A percentile compares a stretch with the other conserved stretches of the same genome.
Evolutionary conservation across 2,888 invertebrate species (phyloP).

Genomic region (Drosophila trichaetosa): DNA sequence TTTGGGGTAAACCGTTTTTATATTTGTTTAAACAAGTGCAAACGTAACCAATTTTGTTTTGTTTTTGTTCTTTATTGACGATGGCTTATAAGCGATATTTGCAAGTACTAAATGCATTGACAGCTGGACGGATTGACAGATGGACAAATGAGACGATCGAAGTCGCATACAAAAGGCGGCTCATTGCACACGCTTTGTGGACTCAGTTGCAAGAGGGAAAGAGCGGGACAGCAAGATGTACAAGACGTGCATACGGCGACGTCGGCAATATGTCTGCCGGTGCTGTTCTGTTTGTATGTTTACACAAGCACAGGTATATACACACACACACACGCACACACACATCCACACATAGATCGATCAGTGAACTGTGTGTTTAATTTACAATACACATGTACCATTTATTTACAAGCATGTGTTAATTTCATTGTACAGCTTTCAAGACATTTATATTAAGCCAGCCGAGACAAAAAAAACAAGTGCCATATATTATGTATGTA

Average conservation of each 20-base stretch:
- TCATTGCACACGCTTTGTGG: constrained; percentile 68
- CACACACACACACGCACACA: constrained; percentile 1
- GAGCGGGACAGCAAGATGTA: not conserved
- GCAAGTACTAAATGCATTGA: constrained; percentile 62
- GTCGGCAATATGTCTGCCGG: constrained; percentile 66
- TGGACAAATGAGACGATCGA: constrained; percentile 61
- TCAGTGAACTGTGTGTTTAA: constrained; percentile 67
- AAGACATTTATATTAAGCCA: constrained; percentile 54
- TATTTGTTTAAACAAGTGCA: constrained; percentile 71
- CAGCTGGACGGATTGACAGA: constrained; percentile 51
- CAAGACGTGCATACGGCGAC: constrained; percentile 3
- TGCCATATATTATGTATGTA: constrained; percentile 5
- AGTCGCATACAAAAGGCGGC: constrained; percentile 60
- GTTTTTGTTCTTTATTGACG: constrained; percentile 47
- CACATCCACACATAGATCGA: constrained; percentile 35
- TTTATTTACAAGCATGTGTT: constrained; percentile 67
- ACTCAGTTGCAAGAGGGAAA: constrained; percentile 63
- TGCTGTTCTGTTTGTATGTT: constrained; percentile 55
- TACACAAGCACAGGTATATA: constrained; percentile 27
- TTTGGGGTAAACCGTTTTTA: constrained; percentile 14
- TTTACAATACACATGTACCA: constrained; percentile 68
- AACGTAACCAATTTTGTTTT: constrained; percentile 69
- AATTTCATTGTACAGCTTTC: constrained; percentile 64
- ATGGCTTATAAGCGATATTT: constrained; percentile 52
- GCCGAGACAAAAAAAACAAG: constrained; percentile 40